phyloP scores from a whole-genome alignment of 2,797 vertebrate species.

The Sphenopsis melanotis region DNA sequence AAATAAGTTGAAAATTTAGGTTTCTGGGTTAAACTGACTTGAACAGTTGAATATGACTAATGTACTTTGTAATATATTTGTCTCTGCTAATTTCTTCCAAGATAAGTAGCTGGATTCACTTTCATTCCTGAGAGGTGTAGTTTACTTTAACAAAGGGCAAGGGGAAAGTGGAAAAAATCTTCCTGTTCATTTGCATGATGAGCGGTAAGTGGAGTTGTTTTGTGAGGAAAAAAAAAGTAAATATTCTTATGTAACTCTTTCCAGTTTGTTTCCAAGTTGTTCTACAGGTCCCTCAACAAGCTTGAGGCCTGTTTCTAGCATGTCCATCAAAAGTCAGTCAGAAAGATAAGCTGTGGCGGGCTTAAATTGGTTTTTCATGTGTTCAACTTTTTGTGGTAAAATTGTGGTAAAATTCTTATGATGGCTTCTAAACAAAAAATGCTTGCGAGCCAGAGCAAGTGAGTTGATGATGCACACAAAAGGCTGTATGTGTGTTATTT shows the following conservation, averaged over 20 bases:
- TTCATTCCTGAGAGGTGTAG: neutral
- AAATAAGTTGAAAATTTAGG: neutral
- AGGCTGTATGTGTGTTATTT: neutral
- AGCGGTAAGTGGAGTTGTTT: neutral
- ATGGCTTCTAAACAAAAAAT: neutral
- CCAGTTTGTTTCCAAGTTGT: neutral
- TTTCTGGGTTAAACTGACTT: neutral
- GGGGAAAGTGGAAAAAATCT: neutral
- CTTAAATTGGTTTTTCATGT: neutral
- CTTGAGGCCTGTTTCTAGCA: neutral
- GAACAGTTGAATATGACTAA: neutral
- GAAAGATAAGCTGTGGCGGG: neutral
- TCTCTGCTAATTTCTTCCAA: neutral
- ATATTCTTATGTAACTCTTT: neutral
- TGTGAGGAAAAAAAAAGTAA: neutral
- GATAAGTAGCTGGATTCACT: neutral
- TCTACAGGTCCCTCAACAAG: neutral
- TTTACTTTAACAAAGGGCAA: neutral
- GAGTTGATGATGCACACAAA: neutral
- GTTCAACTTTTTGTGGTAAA: neutral
- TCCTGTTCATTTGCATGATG: neutral
- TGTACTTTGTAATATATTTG: neutral
- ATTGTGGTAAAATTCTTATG: neutral
- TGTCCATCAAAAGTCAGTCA: neutral
- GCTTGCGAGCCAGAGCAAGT: neutral